Percentiles rank a stretch among this genome's conserved stretches.
Evolutionary conservation across 2,888 invertebrate species (phyloP).

Genomic region (Pterobdella sp.): DNA sequence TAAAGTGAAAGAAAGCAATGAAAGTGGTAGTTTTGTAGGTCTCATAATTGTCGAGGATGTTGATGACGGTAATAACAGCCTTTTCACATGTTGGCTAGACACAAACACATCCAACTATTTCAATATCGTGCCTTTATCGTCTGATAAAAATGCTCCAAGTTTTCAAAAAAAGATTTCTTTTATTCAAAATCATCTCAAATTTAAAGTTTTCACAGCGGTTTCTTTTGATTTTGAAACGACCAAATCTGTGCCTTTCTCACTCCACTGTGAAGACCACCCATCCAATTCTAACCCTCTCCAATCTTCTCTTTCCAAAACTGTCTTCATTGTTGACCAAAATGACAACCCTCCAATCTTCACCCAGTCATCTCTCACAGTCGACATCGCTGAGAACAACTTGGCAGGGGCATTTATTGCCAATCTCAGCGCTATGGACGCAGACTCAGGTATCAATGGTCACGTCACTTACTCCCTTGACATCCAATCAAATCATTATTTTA

Average conservation of each 20-base stretch:
- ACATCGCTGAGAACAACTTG: background rate
- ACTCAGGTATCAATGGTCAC: background rate
- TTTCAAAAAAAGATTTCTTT: background rate
- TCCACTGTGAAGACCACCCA: background rate
- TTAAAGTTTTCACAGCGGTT: background rate
- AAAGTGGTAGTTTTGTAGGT: slow-evolving; percentile 39
- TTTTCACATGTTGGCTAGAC: slow-evolving; percentile 27
- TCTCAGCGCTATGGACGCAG: background rate
- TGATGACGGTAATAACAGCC: slow-evolving; percentile 42
- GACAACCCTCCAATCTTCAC: slow-evolving; percentile 8
- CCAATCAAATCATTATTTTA: background rate
- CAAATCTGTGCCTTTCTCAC: background rate
- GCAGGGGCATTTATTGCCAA: background rate
- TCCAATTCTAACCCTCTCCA: background rate
- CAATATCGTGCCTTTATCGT: background rate
- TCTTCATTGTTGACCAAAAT: background rate
- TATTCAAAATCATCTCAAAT: background rate
- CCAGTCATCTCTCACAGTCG: background rate
- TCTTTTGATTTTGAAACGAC: background rate
- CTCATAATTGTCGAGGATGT: slow-evolving; percentile 40
- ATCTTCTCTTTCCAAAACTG: background rate
- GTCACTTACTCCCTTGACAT: background rate
- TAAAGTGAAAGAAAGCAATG: slow-evolving; percentile 35
- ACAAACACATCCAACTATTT: background rate
- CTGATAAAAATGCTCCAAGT: background rate